A percentile compares a stretch with the other conserved stretches of the same genome.
Evolutionary conservation across 2,888 invertebrate species (phyloP).

Genomic region (Sturmia bella): DNA sequence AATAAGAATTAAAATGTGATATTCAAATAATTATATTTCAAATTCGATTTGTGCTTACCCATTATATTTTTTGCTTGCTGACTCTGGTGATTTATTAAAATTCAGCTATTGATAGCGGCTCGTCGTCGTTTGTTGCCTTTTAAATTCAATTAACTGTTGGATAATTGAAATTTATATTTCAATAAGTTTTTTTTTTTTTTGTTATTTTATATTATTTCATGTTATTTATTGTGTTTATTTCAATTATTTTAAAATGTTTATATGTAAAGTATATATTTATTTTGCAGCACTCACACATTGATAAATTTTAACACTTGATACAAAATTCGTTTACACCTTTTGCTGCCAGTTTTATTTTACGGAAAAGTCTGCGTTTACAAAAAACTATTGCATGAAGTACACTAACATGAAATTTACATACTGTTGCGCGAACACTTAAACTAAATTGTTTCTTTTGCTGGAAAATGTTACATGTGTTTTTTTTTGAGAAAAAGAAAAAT

Average conservation of each 20-base stretch:
- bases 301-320: slow-evolving; percentile 41
- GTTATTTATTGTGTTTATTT: slow-evolving; percentile 36
- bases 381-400: slow-evolving; percentile 33
- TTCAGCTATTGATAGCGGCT: slow-evolving; percentile 23
- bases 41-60: slow-evolving; percentile 21
- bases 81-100: slow-evolving; percentile 20
- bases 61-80: neutral
- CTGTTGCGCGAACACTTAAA: neutral
- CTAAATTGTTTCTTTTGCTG: neutral
- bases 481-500: slow-evolving; percentile 19
- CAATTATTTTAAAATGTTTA: slow-evolving; percentile 34
- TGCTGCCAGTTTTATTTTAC: neutral
- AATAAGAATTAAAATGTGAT: no score
- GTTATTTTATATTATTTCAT: slow-evolving; percentile 16
- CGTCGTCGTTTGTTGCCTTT: neutral
- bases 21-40: neutral
- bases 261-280: slow-evolving; percentile 33
- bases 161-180: slow-evolving; percentile 62
- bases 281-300: slow-evolving; percentile 7
- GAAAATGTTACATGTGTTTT: neutral
- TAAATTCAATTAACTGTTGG: slow-evolving; percentile 64
- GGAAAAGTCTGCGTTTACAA: neutral
- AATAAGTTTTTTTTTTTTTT: neutral
- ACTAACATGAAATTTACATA: slow-evolving; percentile 14
- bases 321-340: slow-evolving; percentile 15